Percentiles rank a stretch among this genome's conserved stretches.
phyloP scores from a whole-genome alignment of 2,888 invertebrate genomes.

The Tinea pellionella region DNA sequence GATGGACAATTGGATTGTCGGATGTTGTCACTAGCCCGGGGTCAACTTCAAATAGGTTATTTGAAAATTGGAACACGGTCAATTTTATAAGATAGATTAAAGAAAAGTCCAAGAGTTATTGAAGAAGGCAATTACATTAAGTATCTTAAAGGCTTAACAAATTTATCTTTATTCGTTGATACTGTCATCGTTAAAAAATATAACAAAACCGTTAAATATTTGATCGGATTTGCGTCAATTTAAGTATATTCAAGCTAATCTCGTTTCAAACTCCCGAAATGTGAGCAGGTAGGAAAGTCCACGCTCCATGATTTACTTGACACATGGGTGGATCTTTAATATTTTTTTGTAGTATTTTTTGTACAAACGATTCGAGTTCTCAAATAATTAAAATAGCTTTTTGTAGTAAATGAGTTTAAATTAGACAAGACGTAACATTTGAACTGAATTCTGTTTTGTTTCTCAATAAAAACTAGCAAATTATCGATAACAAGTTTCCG shows the following conservation, averaged over 20 bases:
- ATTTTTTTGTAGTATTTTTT: background rate
- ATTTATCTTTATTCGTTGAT: constrained; percentile 6
- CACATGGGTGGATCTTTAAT: background rate
- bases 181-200: constrained; percentile 19
- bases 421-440: background rate
- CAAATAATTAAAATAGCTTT: background rate
- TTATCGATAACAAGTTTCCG: constrained; percentile 39
- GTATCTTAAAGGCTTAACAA: constrained; percentile 9
- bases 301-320: constrained; percentile 8
- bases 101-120: background rate
- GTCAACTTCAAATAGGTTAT: background rate
- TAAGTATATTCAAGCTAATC: constrained; percentile 30
- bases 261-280: background rate
- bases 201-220: constrained; percentile 55
- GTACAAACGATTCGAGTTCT: too few species aligned
- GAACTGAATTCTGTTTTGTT: background rate
- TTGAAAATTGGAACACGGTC: background rate
- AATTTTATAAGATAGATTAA: background rate
- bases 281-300: constrained; percentile 7
- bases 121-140: background rate
- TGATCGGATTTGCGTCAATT: constrained; percentile 62
- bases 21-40: background rate
- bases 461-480: constrained; percentile 30
- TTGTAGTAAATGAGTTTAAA: background rate
- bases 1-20: background rate